Conservation (phyloP, 2,113 vertebrate species). For the Saccopteryx bilineata region DNA sequence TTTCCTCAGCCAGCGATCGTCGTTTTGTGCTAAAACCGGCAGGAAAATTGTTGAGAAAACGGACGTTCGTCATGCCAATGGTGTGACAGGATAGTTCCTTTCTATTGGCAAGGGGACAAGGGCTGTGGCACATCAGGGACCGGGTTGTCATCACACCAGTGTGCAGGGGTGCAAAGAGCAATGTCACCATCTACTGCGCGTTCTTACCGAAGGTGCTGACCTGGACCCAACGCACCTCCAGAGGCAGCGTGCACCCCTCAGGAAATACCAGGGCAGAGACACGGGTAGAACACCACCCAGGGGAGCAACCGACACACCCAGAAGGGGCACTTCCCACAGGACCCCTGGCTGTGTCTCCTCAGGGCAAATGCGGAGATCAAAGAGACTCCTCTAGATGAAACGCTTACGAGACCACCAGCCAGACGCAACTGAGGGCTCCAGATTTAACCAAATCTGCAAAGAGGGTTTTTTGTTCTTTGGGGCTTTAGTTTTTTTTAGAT, state of each 20-base stretch:
- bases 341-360: neutral
- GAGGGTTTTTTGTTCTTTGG: neutral
- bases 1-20: neutral
- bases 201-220: neutral
- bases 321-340: neutral
- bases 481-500: neutral
- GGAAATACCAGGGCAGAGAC: neutral
- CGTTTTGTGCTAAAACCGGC: neutral
- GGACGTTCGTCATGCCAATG: too few species aligned
- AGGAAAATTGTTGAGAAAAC: neutral
- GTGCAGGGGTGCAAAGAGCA: neutral
- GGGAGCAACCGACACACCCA: neutral
- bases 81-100: neutral
- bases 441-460: neutral
- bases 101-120: neutral
- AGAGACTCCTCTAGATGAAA: neutral
- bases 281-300: neutral
- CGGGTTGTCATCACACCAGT: rapidly evolving
- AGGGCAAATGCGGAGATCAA: neutral
- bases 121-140: too few species aligned
- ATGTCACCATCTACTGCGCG: neutral
- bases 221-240: neutral
- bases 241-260: neutral
- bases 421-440: neutral
- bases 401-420: neutral